Evolutionary conservation across 1,140 invertebrate species (phyloP).

Genomic region (Penaeus vannamei): DNA sequence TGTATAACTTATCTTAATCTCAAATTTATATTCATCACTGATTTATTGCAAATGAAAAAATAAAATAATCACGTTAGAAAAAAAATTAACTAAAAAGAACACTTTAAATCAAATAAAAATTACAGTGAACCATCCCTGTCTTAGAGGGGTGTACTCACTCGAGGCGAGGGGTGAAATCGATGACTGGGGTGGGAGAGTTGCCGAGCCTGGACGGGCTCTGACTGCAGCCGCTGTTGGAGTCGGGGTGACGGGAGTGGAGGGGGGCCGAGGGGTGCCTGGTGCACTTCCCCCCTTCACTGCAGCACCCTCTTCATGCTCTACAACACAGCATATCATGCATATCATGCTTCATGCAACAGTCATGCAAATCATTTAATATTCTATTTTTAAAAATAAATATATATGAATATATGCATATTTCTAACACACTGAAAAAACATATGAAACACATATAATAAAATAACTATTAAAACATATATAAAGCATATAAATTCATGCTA

Average conservation of each 20-base stretch:
- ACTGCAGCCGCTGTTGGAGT: constrained; percentile 37
- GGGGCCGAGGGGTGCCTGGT: constrained; percentile 50
- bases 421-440: neutral
- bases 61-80: neutral
- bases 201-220: constrained; percentile 54
- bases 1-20: neutral
- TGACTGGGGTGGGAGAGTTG: constrained; percentile 56
- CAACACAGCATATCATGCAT: constrained; percentile 63
- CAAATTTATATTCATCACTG: neutral
- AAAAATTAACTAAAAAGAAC: neutral
- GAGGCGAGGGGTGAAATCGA: constrained; percentile 41
- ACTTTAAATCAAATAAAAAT: constrained; percentile 17
- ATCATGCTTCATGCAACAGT: constrained; percentile 58
- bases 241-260: constrained; percentile 58
- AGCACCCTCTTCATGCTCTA: constrained; percentile 66
- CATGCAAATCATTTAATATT: constrained; percentile 34
- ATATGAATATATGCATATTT: constrained; percentile 31
- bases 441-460: neutral
- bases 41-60: neutral
- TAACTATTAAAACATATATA: neutral
- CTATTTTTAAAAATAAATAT: constrained; percentile 33
- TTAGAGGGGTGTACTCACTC: constrained; percentile 67
- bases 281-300: constrained; percentile 49
- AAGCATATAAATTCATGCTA: too few relatives aligned
- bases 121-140: neutral